phyloP scores from a whole-genome alignment of 2,888 invertebrate genomes.

The Orthosia gracilis region DNA sequence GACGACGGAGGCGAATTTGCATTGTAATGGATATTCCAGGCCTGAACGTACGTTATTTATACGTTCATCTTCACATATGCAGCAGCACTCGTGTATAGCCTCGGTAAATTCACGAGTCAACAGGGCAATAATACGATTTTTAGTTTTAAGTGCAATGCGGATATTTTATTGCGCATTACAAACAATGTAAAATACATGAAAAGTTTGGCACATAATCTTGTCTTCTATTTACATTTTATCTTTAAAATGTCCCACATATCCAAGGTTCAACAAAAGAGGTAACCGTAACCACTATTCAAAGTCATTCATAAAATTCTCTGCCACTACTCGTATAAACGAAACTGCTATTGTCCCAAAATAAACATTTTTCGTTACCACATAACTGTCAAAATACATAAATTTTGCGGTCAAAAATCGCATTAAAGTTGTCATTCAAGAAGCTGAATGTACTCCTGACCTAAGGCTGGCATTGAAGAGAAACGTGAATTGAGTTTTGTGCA shows the following conservation, averaged over 20 bases:
- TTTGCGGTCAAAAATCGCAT: conserved; percentile 47
- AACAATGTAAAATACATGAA: conserved; percentile 38
- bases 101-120: conserved; percentile 72
- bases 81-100: conserved; percentile 71
- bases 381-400: conserved; percentile 60
- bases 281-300: conserved; percentile 16
- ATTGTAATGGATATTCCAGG: conserved; percentile 86
- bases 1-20: conserved; percentile 84
- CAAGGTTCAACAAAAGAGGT: conserved; percentile 27
- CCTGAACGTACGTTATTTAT: conserved; percentile 78
- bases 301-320: conserved; percentile 39
- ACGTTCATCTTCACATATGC: conserved; percentile 78
- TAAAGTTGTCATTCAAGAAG: conserved; percentile 58
- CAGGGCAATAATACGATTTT: conserved; percentile 65
- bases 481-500: conserved; percentile 71
- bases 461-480: conserved; percentile 63
- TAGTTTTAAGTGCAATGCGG: conserved; percentile 55
- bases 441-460: conserved; percentile 57
- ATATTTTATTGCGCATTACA: conserved; percentile 49
- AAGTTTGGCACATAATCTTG: conserved; percentile 26
- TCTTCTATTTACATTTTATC: conserved; percentile 23
- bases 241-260: conserved; percentile 16
- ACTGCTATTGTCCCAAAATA: conserved; percentile 21
- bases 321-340: conserved; percentile 14
- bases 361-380: conserved; percentile 35